phyloP scores from a whole-genome alignment of 2,888 invertebrate genomes.

The Agonopterix heracliana region DNA sequence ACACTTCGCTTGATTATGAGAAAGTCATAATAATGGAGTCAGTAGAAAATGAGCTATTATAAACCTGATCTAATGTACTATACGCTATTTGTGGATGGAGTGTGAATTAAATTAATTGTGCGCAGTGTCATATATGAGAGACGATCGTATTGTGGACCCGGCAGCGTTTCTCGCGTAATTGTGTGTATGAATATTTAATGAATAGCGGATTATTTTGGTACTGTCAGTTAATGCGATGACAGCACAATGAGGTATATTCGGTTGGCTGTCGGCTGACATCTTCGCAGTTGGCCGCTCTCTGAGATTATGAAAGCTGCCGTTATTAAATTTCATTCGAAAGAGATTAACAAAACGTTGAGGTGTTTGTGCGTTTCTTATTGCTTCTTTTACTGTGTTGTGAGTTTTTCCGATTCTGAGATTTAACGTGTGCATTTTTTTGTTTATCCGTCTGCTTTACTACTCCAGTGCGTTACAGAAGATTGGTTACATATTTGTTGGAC shows the following conservation, averaged over 20 bases:
- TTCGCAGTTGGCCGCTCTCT: constrained; percentile 31
- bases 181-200: constrained; percentile 62
- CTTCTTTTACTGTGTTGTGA: no score
- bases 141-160: constrained; percentile 42
- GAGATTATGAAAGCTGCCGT: constrained; percentile 40
- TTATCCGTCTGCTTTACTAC: no score
- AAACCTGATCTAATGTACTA: constrained; percentile 26
- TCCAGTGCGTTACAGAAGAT: no score
- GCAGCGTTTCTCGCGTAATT: constrained; percentile 57
- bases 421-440: no score
- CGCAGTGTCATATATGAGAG: constrained; percentile 36
- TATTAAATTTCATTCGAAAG: constrained; percentile 25
- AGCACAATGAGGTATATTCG: constrained; percentile 64
- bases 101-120: constrained; percentile 55
- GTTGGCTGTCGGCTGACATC: constrained; percentile 55
- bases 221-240: constrained; percentile 68
- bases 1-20: neutral
- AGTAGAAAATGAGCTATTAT: constrained; percentile 30
- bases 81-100: constrained; percentile 18
- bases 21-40: neutral
- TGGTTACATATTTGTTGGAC: no score
- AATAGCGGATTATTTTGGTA: constrained; percentile 69
- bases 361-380: no score
- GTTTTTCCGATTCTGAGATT: no score
- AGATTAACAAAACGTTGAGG: neutral